Evolutionary conservation across 2,888 invertebrate genomes (phyloP).

Genomic region (Oscheius onirici): DNA sequence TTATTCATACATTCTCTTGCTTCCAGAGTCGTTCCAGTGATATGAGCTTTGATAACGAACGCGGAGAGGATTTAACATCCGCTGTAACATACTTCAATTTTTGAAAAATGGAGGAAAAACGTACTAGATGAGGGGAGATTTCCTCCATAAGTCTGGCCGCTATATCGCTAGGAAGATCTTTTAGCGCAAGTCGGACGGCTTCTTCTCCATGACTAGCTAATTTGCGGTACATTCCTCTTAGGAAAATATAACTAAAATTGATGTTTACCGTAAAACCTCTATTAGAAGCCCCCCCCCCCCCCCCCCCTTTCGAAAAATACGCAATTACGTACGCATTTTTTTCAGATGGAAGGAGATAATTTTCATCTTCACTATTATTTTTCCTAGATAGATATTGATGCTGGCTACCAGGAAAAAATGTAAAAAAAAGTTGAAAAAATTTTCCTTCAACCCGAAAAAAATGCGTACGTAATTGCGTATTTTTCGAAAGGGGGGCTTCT

Average conservation of each 20-base stretch:
- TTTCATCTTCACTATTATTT: too few species aligned
- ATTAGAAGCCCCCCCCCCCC: too few species aligned
- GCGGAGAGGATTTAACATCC: slow-evolving; percentile 8
- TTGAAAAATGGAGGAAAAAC: neutral
- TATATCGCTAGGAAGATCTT: slow-evolving; percentile 25
- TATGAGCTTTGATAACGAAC: slow-evolving; percentile 9
- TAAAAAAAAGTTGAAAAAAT: too few species aligned
- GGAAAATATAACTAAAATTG: too few species aligned
- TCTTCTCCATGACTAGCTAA: slow-evolving; percentile 24
- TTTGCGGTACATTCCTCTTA: slow-evolving; percentile 19
- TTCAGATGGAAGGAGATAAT: too few species aligned
- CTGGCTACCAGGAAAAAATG: too few species aligned
- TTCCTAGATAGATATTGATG: neutral
- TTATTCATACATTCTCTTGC: slow-evolving; percentile 15
- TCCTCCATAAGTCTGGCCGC: slow-evolving; percentile 18
- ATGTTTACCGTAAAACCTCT: neutral
- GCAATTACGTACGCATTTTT: too few species aligned
- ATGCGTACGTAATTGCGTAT: too few species aligned
- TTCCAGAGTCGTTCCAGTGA: slow-evolving; percentile 25
- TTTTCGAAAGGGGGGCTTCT: too few species aligned
- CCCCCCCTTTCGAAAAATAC: too few species aligned
- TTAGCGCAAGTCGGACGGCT: slow-evolving; percentile 20
- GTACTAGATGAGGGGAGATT: slow-evolving; percentile 13
- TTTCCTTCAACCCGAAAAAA: too few species aligned
- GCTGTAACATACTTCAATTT: neutral